Conservation (phyloP, 2,797 vertebrate genomes). For the Todus mexicanus region DNA sequence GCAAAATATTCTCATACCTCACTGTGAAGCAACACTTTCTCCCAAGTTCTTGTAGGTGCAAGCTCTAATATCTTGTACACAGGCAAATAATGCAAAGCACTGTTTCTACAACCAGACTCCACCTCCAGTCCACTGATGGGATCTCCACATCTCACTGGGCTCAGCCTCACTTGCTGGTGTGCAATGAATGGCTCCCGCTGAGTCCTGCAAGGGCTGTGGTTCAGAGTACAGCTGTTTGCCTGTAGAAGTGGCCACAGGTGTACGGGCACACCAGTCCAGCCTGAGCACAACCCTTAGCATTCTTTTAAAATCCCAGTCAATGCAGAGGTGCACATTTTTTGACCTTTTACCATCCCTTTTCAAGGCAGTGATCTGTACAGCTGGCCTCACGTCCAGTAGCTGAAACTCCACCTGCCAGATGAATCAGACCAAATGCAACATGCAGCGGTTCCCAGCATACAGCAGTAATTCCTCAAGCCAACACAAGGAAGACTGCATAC, state of each 20-base stretch:
- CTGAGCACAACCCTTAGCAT: accelerated
- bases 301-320: neutral
- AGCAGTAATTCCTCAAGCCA: neutral
- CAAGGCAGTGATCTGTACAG: neutral
- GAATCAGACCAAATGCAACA: neutral
- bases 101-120: neutral
- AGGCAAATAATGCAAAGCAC: neutral
- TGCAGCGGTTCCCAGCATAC: neutral
- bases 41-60: neutral
- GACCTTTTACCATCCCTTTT: neutral
- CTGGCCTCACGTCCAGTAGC: neutral
- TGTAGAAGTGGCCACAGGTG: neutral
- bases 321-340: neutral
- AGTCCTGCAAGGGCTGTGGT: neutral
- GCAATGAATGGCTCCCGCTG: neutral
- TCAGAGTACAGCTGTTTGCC: neutral
- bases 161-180: neutral
- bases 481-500: neutral
- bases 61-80: neutral
- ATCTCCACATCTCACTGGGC: neutral
- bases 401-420: neutral
- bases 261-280: neutral
- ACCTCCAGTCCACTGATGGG: neutral
- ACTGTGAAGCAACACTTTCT: neutral
- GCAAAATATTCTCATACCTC: neutral